Percentiles rank a stretch among this genome's conserved stretches.
phyloP scores from a whole-genome alignment of 2,888 invertebrate species.

The Parelbella ahira region DNA sequence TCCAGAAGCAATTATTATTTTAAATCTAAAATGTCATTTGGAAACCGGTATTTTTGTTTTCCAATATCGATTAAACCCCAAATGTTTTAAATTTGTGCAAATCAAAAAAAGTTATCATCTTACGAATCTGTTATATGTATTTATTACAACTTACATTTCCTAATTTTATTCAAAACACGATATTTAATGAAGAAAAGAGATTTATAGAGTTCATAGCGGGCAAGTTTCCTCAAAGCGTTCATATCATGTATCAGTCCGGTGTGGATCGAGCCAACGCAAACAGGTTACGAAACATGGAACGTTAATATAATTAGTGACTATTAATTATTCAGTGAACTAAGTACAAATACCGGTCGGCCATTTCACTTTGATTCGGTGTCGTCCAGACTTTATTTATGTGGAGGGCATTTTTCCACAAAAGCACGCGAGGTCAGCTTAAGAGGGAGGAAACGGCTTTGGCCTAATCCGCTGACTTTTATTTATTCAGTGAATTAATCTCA shows the following conservation, averaged over 20 bases:
- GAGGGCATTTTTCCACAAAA: conserved; percentile 73
- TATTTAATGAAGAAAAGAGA: too few species aligned
- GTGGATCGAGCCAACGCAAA: conserved; percentile 1
- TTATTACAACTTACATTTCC: too few species aligned
- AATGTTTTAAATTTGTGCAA: too few species aligned
- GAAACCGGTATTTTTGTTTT: too few species aligned
- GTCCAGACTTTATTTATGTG: conserved; percentile 70
- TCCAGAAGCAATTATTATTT: too few species aligned
- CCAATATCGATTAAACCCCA: too few species aligned
- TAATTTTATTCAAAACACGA: too few species aligned
- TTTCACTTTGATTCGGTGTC: conserved; percentile 61
- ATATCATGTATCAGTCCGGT: conserved; percentile 7
- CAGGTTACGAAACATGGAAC: conserved; percentile 11
- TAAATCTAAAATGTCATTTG: too few species aligned
- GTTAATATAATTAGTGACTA: conserved; percentile 18
- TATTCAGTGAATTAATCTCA: conserved; percentile 80
- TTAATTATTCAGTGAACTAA: conserved; percentile 30
- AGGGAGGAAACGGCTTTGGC: conserved; percentile 77
- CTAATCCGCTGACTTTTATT: conserved; percentile 81
- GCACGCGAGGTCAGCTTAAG: conserved; percentile 78
- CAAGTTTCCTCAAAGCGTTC: too few species aligned
- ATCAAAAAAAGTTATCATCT: too few species aligned
- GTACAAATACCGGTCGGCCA: conserved; percentile 34
- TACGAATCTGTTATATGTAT: too few species aligned
- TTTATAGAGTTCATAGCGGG: too few species aligned